These are phyloP conservation scores for Scomber colias DNA, from an alignment of 2,113 vertebrate species.

Conservation along the genomic window DNA sequence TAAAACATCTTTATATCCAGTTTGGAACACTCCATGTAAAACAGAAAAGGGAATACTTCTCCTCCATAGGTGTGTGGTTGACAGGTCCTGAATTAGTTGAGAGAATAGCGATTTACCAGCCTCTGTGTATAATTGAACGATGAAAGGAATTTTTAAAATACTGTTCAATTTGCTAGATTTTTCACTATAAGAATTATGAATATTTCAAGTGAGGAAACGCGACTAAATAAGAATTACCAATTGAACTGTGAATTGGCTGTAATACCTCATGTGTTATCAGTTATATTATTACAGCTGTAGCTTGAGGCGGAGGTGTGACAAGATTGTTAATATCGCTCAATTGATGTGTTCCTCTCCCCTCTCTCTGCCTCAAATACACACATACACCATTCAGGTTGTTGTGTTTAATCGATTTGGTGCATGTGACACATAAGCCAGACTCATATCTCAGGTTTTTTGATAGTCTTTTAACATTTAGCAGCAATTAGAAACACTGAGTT, in stretches of 20 bases:
- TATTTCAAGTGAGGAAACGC: background rate
- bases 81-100: background rate
- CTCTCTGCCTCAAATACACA: conserved; percentile 20
- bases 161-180: background rate
- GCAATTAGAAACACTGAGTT: background rate
- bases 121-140: background rate
- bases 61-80: background rate
- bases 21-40: background rate
- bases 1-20: background rate
- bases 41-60: background rate
- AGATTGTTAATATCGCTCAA: background rate
- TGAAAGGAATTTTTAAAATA: background rate
- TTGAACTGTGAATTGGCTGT: background rate
- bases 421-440: conserved; percentile 1
- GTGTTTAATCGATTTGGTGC: background rate
- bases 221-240: conserved; percentile 5
- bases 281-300: conserved; percentile 1
- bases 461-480: conserved; percentile 14
- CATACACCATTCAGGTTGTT: background rate
- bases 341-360: background rate
- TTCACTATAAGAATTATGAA: background rate
- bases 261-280: background rate
- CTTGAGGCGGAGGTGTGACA: conserved; percentile 2
- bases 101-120: background rate
- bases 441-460: conserved; percentile 43